Evolutionary conservation across 2,113 vertebrate genomes (phyloP).

Genomic region (Holacanthus passer): DNA sequence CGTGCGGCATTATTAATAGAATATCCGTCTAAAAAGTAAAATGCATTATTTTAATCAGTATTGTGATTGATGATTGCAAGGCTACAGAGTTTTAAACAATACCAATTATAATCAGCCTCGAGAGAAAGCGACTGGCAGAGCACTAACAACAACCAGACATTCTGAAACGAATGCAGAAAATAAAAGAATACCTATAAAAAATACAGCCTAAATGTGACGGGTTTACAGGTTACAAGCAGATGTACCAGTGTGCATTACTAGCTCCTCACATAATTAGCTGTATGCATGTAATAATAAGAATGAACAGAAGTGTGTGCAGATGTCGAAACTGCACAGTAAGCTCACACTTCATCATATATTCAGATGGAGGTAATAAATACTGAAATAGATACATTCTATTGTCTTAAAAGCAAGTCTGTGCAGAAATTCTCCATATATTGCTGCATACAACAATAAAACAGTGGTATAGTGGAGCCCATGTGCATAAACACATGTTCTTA

Average conservation of each 20-base stretch:
- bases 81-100: slow-evolving; percentile 10
- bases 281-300: slow-evolving; percentile 32
- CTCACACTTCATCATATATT: neutral
- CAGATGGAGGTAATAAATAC: neutral
- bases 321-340: slow-evolving; percentile 22
- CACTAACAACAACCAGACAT: neutral
- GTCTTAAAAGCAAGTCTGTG: neutral
- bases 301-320: slow-evolving; percentile 30
- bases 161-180: slow-evolving; percentile 5
- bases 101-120: slow-evolving; percentile 45
- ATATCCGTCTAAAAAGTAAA: neutral
- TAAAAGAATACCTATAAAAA: slow-evolving; percentile 4
- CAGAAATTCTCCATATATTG: neutral
- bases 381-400: neutral
- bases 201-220: neutral
- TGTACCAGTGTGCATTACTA: slow-evolving; percentile 11
- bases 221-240: slow-evolving; percentile 39
- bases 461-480: neutral
- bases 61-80: slow-evolving; percentile 47
- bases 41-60: slow-evolving; percentile 14
- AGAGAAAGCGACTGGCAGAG: neutral
- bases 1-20: neutral
- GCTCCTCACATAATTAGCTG: slow-evolving; percentile 36
- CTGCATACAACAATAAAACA: neutral
- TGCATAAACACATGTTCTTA: neutral